Base-by-base conservation (phyloP, 2,113 vertebrate species). In the Callorhinus ursinus region DNA sequence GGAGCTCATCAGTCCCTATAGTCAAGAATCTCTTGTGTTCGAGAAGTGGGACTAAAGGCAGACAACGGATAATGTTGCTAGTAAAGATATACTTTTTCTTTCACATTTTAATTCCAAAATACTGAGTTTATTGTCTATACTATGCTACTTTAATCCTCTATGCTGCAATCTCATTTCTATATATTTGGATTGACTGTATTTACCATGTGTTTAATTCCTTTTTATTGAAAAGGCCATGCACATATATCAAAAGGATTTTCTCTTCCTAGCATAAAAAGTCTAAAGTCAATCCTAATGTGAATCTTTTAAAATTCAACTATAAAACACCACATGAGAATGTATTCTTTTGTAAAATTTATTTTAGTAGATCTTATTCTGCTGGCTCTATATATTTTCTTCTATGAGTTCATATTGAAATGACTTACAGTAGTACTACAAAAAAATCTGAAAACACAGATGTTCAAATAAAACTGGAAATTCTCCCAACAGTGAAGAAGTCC, bases 381-480 rank as follows among this genome's bases (percentile, higher is more conserved):
- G 81, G 9, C 77, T 93, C 53, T 79, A 39, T 77, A 95, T 12
- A 46, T 22, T 98, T 98, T 96, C n/a, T 89, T 92, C 88, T 85
- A 1, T 77, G 87, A 2, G 33, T 96, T 24, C 14, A 90, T 88
- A 85, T 61, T 90, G 65, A 98, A 93, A 94, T 97, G 96, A 97
- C 86, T 84, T 72, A 63, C 92, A 96, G 79, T 55, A 83, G 11
- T 61, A 18, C 57, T 96, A 97, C 22, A 88, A 33, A 85, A 97
- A 95, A 85, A 55, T 18, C 46, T 82, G 91, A 97, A 97, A 94
- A 74, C 24, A 97, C 59, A 97, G 71, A 69, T 97, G 46, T n/a
- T 82, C 21, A 91, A 96, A 96, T 90, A 94, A n/a, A 96, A 74
- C 14, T 97, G 11, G 57, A 95, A 67, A 0, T 36, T 93, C 67